phyloP scores from a whole-genome alignment of 2,888 invertebrate species.

The Acanthosepion esculentum region DNA sequence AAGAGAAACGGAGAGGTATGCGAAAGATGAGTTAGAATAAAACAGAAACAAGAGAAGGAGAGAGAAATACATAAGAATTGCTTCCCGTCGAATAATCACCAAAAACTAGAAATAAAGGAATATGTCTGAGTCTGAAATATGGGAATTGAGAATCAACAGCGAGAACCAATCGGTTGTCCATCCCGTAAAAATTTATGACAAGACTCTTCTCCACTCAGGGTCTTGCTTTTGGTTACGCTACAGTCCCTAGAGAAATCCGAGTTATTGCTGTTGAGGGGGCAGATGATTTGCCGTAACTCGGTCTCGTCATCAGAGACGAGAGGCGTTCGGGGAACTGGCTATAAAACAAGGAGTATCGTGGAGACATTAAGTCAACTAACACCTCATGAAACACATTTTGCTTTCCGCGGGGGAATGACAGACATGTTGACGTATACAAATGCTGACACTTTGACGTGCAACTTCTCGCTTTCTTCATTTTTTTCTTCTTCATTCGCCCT shows the following conservation, averaged over 20 bases:
- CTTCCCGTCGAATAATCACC: no score
- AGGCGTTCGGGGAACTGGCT: neutral
- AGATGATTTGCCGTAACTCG: slow-evolving; percentile 11
- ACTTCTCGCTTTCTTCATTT: neutral
- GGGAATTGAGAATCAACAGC: neutral
- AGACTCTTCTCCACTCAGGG: neutral
- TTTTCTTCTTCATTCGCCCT: neutral
- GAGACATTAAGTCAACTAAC: slow-evolving; percentile 33
- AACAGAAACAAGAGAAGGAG: neutral
- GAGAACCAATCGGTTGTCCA: slow-evolving; percentile 4
- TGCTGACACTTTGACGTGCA: neutral
- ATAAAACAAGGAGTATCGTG: neutral
- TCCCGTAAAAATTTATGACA: slow-evolving; percentile 3
- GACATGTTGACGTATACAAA: slow-evolving; percentile 21
- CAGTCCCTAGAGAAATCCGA: neutral
- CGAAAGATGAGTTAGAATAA: no score
- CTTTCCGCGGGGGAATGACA: slow-evolving; percentile 7
- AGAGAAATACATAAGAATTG: no score
- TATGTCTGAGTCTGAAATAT: neutral
- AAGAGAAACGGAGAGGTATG: no score
- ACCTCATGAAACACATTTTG: neutral
- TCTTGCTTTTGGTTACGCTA: neutral
- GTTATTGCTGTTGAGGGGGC: neutral
- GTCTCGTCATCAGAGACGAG: neutral
- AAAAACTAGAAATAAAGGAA: neutral